Conservation (phyloP, 2,113 vertebrate genomes). For the Lophotis ruficrista region DNA sequence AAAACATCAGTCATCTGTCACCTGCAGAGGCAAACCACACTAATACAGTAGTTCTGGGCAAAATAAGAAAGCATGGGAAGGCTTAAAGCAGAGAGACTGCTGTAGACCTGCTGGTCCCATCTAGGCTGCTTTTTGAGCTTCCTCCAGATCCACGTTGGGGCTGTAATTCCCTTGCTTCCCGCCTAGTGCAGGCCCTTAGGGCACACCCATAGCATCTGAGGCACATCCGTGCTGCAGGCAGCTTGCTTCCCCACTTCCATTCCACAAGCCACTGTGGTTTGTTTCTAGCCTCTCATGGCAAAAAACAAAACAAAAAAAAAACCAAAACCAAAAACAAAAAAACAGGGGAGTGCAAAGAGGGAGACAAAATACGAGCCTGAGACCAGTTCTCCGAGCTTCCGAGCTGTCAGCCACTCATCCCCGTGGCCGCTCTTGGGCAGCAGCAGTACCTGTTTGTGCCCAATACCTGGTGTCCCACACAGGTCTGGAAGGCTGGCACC, state of each 20-base stretch:
- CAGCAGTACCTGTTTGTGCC: not conserved
- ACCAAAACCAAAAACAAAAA: too few species aligned
- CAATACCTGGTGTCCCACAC: not conserved
- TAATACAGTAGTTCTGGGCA: not conserved
- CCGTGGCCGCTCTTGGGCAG: not conserved
- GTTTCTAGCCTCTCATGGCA: not conserved
- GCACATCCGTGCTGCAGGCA: rapidly evolving
- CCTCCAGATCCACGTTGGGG: not conserved
- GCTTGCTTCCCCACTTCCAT: not conserved
- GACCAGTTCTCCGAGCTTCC: not conserved
- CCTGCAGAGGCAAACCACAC: not conserved
- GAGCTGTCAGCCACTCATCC: not conserved
- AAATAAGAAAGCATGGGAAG: not conserved
- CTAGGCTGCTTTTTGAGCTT: not conserved
- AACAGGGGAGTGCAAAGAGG: not conserved
- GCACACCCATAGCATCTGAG: not conserved
- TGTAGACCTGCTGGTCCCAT: not conserved
- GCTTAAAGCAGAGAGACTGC: not conserved
- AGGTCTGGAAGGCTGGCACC: not conserved
- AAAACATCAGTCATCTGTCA: not conserved
- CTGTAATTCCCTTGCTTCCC: not conserved
- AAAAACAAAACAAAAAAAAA: not conserved
- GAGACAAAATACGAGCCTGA: not conserved
- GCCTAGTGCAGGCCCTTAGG: not conserved
- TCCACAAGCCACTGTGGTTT: not conserved